A percentile compares a stretch with the other conserved stretches of the same genome.
These are phyloP conservation scores for Pygocentrus nattereri DNA, from an alignment of 2,797 vertebrate genomes.

Conservation along the genomic window DNA sequence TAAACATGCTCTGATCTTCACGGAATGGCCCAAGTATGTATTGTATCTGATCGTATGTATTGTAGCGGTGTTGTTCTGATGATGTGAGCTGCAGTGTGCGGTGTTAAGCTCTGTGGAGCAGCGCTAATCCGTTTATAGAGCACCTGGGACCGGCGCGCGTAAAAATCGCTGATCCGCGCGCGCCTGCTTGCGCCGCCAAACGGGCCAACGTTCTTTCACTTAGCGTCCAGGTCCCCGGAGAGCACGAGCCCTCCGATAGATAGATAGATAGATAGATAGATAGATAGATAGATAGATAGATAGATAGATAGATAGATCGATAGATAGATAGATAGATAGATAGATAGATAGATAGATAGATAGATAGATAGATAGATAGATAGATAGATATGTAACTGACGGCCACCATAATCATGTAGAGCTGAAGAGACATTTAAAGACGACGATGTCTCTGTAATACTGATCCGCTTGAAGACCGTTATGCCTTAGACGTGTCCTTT, in stretches of 20 bases:
- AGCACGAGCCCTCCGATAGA: background rate
- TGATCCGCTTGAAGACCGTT: too few species aligned
- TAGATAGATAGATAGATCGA: too few species aligned
- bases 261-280: background rate
- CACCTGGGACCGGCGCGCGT: conserved; percentile 70
- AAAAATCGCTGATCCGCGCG: conserved; percentile 59
- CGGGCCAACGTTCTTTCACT: background rate
- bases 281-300: too few species aligned
- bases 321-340: too few species aligned
- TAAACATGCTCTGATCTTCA: too few species aligned
- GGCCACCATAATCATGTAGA: too few species aligned
- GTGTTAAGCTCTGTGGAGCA: background rate
- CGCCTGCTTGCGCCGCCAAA: background rate
- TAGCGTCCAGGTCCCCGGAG: conserved; percentile 5
- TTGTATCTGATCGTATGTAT: too few species aligned
- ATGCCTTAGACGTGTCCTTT: background rate
- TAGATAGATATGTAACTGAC: too few species aligned
- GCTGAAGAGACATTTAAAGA: too few species aligned
- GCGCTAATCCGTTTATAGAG: conserved; percentile 71
- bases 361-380: background rate
- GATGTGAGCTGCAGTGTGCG: background rate
- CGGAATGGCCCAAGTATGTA: background rate
- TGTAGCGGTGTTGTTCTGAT: background rate
- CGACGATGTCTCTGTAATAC: too few species aligned
- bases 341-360: too few species aligned